Evolutionary conservation across 2,113 vertebrate species (phyloP), one percentile per base, ranked within the genome.

Genomic region (Indri indri): DNA sequence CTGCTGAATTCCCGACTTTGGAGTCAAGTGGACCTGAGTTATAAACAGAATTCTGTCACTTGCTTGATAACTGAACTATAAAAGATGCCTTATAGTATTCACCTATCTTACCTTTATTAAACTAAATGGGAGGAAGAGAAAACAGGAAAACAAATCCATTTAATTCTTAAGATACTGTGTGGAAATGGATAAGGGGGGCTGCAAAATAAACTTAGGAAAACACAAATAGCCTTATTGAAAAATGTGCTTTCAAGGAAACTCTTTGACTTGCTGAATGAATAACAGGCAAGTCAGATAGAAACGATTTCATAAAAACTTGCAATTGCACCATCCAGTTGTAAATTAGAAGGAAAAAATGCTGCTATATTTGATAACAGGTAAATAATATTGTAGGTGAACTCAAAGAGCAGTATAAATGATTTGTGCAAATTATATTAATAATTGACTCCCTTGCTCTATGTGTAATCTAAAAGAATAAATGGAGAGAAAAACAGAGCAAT

Each of bases 361-460:
- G 8, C 9, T 90, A 47, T 66, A 30, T 45, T 96, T 66, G 82
- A 85, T 91, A 93, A 82, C 4, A 88, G 76, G 23, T 70, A 92
- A 91, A 81, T 80, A 25, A 65, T 68, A n/a, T 12, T 89, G 34
- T 76, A 37, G 66, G 74, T 54, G 8, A 79, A 57, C 25, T 89
- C 54, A 95, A 96, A 66, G 40, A 47, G 12, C 61, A 91, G 6
- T 88, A 40, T 70, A 91, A 79, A 4, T 76, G 50, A 92, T 88
- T 45, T 96, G 23, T 90, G 13, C 20, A 83, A 90, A 95, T 54
- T 63, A 42, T 92, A 89, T 93, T 86, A 97, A 95, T 70, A 91
- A 89, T 42, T 92, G 40, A 95, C 34, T 81, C 34, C 59, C 47
- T 40, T 57, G 32, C 37, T 83, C 50, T n/a, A 80, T 50, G 54